Conservation (phyloP, 2,888 invertebrate genomes). For the Thumatha senex region DNA sequence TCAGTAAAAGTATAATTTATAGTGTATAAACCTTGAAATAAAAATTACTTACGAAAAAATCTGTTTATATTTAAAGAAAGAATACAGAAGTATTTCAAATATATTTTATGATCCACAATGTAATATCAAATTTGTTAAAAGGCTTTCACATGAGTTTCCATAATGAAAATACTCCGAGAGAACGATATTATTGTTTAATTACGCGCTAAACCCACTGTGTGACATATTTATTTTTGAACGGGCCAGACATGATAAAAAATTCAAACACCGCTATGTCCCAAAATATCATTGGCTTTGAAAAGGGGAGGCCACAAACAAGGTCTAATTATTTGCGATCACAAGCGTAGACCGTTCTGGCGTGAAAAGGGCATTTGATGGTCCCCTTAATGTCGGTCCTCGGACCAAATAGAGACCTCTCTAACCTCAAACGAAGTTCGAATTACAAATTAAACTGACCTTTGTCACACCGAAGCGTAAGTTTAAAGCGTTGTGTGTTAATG, state of each 20-base stretch:
- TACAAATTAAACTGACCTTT: slow-evolving; percentile 57
- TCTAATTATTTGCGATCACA: slow-evolving; percentile 57
- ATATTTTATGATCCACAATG: neutral
- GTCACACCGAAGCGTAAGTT: slow-evolving; percentile 43
- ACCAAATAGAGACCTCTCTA: slow-evolving; percentile 57
- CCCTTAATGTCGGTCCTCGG: slow-evolving; percentile 49
- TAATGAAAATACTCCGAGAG: neutral
- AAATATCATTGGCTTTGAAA: slow-evolving; percentile 25
- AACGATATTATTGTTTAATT: neutral
- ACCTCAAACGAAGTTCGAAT: slow-evolving; percentile 69
- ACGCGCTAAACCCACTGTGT: neutral
- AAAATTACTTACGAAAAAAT: too few relatives aligned
- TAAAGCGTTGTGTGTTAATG: slow-evolving; percentile 14
- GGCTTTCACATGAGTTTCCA: neutral
- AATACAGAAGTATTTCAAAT: too few relatives aligned
- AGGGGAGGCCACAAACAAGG: slow-evolving; percentile 41
- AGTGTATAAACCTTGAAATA: too few relatives aligned
- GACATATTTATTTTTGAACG: slow-evolving; percentile 1
- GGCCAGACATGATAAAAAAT: slow-evolving; percentile 14
- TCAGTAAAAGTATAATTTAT: too few relatives aligned
- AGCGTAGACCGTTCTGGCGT: slow-evolving; percentile 42
- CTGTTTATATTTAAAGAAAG: too few relatives aligned
- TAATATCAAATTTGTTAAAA: neutral
- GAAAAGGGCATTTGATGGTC: slow-evolving; percentile 48
- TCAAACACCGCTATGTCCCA: slow-evolving; percentile 14